A percentile compares a stretch with the other conserved stretches of the same genome.
phyloP scores from a whole-genome alignment of 2,888 invertebrate species.

The Dioctria rufipes region DNA sequence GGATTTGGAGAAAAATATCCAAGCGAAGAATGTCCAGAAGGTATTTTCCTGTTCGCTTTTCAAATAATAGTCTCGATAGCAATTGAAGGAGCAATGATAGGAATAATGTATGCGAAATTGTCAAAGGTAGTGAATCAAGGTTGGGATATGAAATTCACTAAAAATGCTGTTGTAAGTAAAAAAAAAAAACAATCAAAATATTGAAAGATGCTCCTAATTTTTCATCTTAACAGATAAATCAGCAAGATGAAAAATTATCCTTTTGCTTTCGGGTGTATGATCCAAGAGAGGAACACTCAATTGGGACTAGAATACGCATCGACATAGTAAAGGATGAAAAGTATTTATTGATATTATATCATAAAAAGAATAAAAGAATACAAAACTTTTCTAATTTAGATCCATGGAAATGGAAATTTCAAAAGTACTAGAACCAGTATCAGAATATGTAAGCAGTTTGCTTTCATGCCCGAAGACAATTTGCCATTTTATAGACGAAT shows the following conservation, averaged over 20 bases:
- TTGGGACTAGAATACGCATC: slow-evolving; percentile 84
- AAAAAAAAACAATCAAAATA: too few species aligned
- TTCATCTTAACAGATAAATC: slow-evolving; percentile 76
- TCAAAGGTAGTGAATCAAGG: slow-evolving; percentile 84
- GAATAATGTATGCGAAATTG: slow-evolving; percentile 84
- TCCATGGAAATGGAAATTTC: slow-evolving; percentile 80
- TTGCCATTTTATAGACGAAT: slow-evolving; percentile 84
- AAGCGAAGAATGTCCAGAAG: slow-evolving; percentile 88
- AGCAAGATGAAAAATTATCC: slow-evolving; percentile 83
- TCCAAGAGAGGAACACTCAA: slow-evolving; percentile 82
- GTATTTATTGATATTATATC: slow-evolving; percentile 59
- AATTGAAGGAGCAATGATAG: slow-evolving; percentile 75
- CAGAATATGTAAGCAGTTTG: slow-evolving; percentile 79
- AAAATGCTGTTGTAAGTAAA: slow-evolving; percentile 77
- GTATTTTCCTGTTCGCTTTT: slow-evolving; percentile 84
- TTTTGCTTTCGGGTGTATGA: slow-evolving; percentile 88
- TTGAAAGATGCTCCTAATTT: too few species aligned
- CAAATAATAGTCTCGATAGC: slow-evolving; percentile 81
- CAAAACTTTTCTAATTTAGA: slow-evolving; percentile 59
- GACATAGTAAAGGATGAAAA: slow-evolving; percentile 67
- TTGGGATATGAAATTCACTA: slow-evolving; percentile 87
- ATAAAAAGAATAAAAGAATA: not conserved
- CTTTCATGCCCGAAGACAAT: slow-evolving; percentile 91
- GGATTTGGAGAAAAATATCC: slow-evolving; percentile 88
- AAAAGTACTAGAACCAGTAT: slow-evolving; percentile 77